Conservation (phyloP, 2,888 invertebrate genomes). For the Microctonus hyperodae region DNA sequence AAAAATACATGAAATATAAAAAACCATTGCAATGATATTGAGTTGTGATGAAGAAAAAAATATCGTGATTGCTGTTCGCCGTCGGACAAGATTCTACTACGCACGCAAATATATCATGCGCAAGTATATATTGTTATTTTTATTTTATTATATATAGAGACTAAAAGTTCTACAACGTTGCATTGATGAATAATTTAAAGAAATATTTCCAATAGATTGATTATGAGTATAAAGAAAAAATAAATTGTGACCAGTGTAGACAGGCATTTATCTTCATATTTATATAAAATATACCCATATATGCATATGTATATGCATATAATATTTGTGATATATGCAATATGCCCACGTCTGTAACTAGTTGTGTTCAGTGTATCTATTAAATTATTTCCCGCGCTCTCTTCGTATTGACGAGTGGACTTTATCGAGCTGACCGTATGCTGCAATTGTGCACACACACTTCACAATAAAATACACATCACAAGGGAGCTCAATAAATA, state of each 20-base stretch:
- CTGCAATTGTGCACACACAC: not conserved
- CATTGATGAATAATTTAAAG: not conserved
- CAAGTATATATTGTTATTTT: not conserved
- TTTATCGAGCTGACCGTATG: not conserved
- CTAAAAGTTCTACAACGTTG: not conserved
- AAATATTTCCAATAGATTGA: slow-evolving; percentile 1
- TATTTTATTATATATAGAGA: not conserved
- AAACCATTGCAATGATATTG: too few relatives aligned
- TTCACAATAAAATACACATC: not conserved
- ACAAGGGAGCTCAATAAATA: not conserved
- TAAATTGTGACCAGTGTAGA: not conserved
- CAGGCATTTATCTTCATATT: too few relatives aligned
- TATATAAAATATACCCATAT: too few relatives aligned
- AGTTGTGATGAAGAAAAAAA: too few relatives aligned
- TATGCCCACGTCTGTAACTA: not conserved
- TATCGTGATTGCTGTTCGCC: not conserved
- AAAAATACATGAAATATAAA: too few relatives aligned
- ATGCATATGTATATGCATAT: too few relatives aligned
- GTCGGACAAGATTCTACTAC: not conserved
- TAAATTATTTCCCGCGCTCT: not conserved
- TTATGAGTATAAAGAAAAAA: not conserved
- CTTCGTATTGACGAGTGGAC: not conserved
- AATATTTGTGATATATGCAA: not conserved
- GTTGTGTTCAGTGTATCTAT: not conserved
- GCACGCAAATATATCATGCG: too few relatives aligned